Base-by-base conservation (phyloP, 2,888 invertebrate genomes). In the Cryptus viduatorius region DNA sequence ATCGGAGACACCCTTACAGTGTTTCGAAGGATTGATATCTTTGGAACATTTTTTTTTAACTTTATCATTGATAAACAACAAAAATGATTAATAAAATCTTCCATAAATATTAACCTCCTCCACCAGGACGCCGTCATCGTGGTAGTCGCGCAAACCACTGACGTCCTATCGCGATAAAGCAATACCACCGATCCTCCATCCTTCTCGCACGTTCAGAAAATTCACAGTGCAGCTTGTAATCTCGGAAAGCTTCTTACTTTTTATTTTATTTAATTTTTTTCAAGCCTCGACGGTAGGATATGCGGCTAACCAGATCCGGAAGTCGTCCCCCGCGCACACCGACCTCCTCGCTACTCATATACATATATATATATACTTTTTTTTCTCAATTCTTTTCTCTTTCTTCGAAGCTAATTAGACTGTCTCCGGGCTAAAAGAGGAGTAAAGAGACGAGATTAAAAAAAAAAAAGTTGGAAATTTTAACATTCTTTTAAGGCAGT, bases 281-380 rank as follows among this genome's bases (percentile, higher is more conserved):
- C 59, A 37, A 29, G 31, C 61, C 31, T 56, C 67, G 24, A 31
- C 71, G 61, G 46, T 79, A 80, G 82, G 84, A 84, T 82, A 53
- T 80, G 84, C 79, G 84, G 84, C 84, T 84, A 84, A 84, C 84
- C 84, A 84, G 79, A 76, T 79, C 84, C 84, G 82, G 84, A 82
- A 76, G 69, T 81, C 78, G 69, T 68, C 42, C 29, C 16, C 29
- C 16, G 53, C 44, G 46, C 37, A 31, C 24, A 61, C 72, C 61
- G 61, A 68, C 72, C 68, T 72, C 53, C 19, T 56, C 48, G 31
- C 24, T 16, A 24, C 65, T 79, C 53, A 3, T n/a, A 10, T 10
- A 64, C 16, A 5, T 14, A 56, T 50, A 24, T 24, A 24, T 24
- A 24, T 24, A 24, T 24, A 24, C 24, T 80, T 56, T 65, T 46